Conservation (phyloP, 1,140 invertebrate genomes). For the Capitella teleta region DNA sequence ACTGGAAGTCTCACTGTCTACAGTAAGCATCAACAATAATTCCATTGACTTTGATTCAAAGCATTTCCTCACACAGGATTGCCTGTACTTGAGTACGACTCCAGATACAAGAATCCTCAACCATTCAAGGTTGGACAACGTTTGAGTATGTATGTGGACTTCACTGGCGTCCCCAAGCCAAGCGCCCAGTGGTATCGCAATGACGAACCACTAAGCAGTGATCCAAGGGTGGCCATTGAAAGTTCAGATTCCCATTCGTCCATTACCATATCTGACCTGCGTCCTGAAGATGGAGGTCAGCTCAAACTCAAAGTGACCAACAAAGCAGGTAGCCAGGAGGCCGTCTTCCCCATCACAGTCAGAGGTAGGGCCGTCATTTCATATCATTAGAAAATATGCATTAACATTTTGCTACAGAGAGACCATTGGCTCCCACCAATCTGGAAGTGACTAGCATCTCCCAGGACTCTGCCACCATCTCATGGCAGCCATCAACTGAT, state of each 20-base stretch:
- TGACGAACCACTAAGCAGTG: constrained; percentile 45
- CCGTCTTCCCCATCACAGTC: constrained; percentile 78
- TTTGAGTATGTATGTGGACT: constrained; percentile 32
- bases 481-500: constrained; percentile 41
- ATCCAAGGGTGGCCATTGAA: constrained; percentile 1
- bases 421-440: constrained; percentile 11
- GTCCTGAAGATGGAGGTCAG: constrained; percentile 90
- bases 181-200: constrained; percentile 78
- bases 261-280: constrained; percentile 76
- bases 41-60: constrained; percentile 14
- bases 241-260: constrained; percentile 19
- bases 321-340: constrained; percentile 79
- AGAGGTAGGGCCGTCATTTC: constrained; percentile 69
- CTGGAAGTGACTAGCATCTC: constrained; percentile 48
- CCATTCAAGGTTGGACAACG: constrained; percentile 30
- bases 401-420: constrained; percentile 5
- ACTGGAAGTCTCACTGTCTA: constrained; percentile 32
- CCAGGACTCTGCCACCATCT: constrained; percentile 68
- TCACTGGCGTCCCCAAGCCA: constrained; percentile 85
- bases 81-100: constrained; percentile 36
- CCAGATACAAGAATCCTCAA: constrained; percentile 28
- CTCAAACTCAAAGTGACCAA: constrained; percentile 90
- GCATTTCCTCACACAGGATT: constrained; percentile 15
- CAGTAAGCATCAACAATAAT: constrained; percentile 22
- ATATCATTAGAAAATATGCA: not conserved